Conservation (phyloP, 2,888 invertebrate genomes). For the Drosophila pseudotakahashii region DNA sequence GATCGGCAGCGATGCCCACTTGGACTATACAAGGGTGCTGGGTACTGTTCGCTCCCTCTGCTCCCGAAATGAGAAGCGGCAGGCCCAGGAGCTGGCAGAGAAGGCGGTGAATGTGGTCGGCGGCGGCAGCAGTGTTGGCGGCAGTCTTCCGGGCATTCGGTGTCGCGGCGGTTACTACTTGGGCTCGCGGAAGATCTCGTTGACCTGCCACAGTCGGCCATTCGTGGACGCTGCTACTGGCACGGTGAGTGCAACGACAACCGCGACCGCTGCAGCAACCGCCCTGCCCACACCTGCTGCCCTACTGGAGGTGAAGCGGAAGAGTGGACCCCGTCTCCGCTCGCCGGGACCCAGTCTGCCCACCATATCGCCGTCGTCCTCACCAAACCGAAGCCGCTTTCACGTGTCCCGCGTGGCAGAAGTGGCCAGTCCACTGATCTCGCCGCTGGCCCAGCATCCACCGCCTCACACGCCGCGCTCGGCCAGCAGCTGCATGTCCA, state of each 20-base stretch:
- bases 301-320: constrained; percentile 82
- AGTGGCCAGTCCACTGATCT: constrained; percentile 76
- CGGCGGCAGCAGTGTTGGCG: constrained; percentile 25
- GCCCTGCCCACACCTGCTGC: constrained; percentile 73
- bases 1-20: constrained; percentile 82
- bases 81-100: constrained; percentile 71
- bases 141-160: constrained; percentile 46
- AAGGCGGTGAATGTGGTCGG: constrained; percentile 66
- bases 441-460: constrained; percentile 76
- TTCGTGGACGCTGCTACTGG: constrained; percentile 84
- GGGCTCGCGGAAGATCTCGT: constrained; percentile 88
- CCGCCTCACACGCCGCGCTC: constrained; percentile 51
- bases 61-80: constrained; percentile 86
- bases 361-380: constrained; percentile 88
- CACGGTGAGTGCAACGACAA: constrained; percentile 55
- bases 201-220: constrained; percentile 88
- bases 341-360: constrained; percentile 88
- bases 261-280: constrained; percentile 56
- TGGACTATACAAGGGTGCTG: constrained; percentile 85
- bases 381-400: constrained; percentile 87
- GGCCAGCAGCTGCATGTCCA: constrained; percentile 67
- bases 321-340: constrained; percentile 86
- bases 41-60: constrained; percentile 87
- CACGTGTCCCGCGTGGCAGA: constrained; percentile 84
- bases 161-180: constrained; percentile 82